These are phyloP conservation scores for Drosophila subquinaria DNA, from an alignment of 2,888 invertebrate genomes.

Conservation along the genomic window DNA sequence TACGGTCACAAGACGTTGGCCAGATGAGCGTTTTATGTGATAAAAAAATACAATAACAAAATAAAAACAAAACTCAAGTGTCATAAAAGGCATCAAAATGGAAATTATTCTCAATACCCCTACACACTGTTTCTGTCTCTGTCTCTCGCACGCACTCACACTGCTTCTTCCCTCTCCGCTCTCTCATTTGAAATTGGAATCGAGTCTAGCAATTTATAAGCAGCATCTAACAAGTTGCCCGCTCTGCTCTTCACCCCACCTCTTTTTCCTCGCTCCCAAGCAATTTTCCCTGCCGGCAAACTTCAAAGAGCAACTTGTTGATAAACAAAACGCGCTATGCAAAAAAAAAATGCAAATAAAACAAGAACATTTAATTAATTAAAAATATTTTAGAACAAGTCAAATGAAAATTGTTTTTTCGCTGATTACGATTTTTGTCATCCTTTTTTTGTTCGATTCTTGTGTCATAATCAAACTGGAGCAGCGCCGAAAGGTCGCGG, in stretches of 20 bases:
- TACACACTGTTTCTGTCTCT: constrained; percentile 1
- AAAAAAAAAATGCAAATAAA: constrained; percentile 38
- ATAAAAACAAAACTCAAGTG: constrained; percentile 66
- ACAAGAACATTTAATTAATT: constrained; percentile 65
- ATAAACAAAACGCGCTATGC: constrained; percentile 59
- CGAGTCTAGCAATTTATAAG: constrained; percentile 70
- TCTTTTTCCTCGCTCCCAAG: neutral
- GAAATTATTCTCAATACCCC: constrained; percentile 61
- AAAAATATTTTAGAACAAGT: constrained; percentile 59
- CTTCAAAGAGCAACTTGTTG: constrained; percentile 66
- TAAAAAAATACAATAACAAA: constrained; percentile 5
- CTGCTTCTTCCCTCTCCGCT: constrained; percentile 37
- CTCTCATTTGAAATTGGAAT: constrained; percentile 62
- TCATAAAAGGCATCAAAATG: constrained; percentile 78
- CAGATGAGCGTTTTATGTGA: constrained; percentile 66
- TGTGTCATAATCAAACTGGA: constrained; percentile 69
- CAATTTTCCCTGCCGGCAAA: constrained; percentile 53
- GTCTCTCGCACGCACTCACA: neutral
- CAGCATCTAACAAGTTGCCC: constrained; percentile 62
- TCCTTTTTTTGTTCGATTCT: constrained; percentile 15
- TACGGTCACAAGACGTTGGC: constrained; percentile 29
- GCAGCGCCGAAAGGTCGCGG: constrained; percentile 54
- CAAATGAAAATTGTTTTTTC: constrained; percentile 57
- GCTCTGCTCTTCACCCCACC: constrained; percentile 24
- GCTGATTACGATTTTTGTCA: constrained; percentile 24